Evolutionary conservation across 2,113 vertebrate species (phyloP), one percentile per base, ranked within the genome.

Genomic region (Steatornis caripensis): DNA sequence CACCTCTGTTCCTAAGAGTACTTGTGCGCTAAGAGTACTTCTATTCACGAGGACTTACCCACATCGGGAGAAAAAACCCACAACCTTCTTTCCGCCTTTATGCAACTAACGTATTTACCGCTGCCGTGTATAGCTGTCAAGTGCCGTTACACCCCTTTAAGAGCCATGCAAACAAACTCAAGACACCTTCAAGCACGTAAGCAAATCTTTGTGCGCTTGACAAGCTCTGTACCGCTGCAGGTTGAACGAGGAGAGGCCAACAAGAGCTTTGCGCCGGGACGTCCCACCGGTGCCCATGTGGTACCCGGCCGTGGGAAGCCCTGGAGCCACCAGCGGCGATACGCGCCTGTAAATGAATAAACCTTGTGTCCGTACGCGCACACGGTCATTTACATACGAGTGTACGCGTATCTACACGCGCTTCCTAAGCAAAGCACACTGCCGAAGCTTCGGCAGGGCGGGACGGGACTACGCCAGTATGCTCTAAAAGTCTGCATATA

Each of bases 321-420:
- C 29, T 8, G 55, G 39, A n/a, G 30, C 29, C 57, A 16, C 23
- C 34, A 12, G 15, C 37, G 12, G 39, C 39, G 11, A 7, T 4
- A 36, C 7, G 2, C 13, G 54, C 62, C 45, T 7, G 27, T 34
- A 24, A 22, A 18, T 1, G 65, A 53, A 54, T 36, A 30, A 41
- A 12, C 20, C 5, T 0, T 4, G 9, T 2, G 32, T 5, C 48
- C 7, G 29, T 7, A 9, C 16, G 13, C 2, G 13, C 6, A 4
- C 34, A 5, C 24, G 3, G 24, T 24, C 12, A 29, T 22, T 58
- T 36, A 7, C 4, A 13, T 0, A 17, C 3, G 3, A 34, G 19
- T 2, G 5, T 12, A 27, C 2, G 60, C n/a, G 1, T 15, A 7
- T 6, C 23, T 23, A 22, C 17, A 19, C 18, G 5, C 15, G 17